phyloP scores from a whole-genome alignment of 1,140 invertebrate species.

The Leptinotarsa lineolata region DNA sequence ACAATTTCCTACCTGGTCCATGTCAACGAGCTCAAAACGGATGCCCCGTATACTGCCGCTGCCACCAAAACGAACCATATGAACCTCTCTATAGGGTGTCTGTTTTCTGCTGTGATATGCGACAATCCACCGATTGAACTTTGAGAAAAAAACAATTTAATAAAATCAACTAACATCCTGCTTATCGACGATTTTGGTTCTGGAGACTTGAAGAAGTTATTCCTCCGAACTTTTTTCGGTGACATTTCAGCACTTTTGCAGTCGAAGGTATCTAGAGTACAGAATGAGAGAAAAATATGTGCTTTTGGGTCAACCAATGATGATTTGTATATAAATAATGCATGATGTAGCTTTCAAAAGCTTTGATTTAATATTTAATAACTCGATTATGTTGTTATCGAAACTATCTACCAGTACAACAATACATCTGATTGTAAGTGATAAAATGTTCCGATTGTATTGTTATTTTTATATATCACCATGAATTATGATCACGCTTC shows the following conservation, averaged over 20 bases:
- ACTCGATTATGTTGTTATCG: background rate
- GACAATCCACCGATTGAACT: constrained; percentile 38
- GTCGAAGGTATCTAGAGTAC: too few species aligned
- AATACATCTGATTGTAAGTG: background rate
- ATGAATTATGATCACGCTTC: too few species aligned
- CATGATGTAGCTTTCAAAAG: background rate
- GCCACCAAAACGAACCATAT: constrained; percentile 59
- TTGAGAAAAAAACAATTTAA: constrained; percentile 28
- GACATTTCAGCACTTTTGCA: background rate
- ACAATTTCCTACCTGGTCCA: constrained; percentile 57
- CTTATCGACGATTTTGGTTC: background rate
- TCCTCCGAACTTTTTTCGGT: background rate
- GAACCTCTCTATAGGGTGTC: constrained; percentile 47
- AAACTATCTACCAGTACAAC: background rate
- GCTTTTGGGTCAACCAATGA: background rate
- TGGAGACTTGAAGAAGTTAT: background rate
- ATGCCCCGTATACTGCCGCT: constrained; percentile 56
- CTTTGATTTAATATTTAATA: background rate
- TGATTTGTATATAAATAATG: background rate
- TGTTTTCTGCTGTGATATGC: constrained; percentile 31
- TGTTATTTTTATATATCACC: background rate
- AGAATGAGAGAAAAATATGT: too few species aligned
- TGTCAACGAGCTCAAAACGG: constrained; percentile 62
- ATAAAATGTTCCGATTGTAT: background rate
- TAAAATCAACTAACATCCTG: constrained; percentile 25